Percentiles rank a stretch among this genome's conserved stretches.
Evolutionary conservation across 2,113 vertebrate species (phyloP).

Genomic region (Todiramphus chloris): DNA sequence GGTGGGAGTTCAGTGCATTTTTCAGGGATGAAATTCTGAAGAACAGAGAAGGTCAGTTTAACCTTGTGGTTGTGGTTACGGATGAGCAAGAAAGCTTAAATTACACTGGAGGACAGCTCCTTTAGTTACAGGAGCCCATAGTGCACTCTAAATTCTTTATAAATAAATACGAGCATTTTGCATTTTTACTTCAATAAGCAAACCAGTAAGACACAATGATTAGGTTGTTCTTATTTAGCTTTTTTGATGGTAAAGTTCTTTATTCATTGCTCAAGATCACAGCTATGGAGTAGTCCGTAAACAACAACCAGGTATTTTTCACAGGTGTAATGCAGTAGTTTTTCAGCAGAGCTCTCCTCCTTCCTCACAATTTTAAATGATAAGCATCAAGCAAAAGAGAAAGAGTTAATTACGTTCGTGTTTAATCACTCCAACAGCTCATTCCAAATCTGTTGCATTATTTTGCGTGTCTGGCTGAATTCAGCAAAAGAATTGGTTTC

Average conservation of each 20-base stretch:
- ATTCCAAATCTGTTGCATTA: background rate
- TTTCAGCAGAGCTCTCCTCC: constrained; percentile 4
- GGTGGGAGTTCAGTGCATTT: constrained; percentile 66
- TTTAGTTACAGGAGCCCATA: constrained; percentile 70
- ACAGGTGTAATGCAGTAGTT: background rate
- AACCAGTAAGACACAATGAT: constrained; percentile 49
- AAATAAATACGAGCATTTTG: constrained; percentile 49
- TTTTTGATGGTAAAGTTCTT: constrained; percentile 30
- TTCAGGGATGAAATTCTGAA: constrained; percentile 74
- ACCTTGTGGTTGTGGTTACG: constrained; percentile 74
- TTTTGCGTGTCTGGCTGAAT: background rate
- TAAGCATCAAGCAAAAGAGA: constrained; percentile 21
- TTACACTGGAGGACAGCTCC: constrained; percentile 60
- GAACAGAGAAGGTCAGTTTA: constrained; percentile 73
- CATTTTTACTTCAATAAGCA: constrained; percentile 57
- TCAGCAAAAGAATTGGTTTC: background rate
- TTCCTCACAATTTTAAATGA: constrained; percentile 34
- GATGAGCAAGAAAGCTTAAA: constrained; percentile 72
- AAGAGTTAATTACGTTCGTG: constrained; percentile 50
- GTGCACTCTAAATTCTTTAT: constrained; percentile 35
- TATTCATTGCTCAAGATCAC: background rate
- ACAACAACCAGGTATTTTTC: constrained; percentile 9
- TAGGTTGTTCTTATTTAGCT: constrained; percentile 33
- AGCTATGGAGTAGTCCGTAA: background rate
- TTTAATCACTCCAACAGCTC: constrained; percentile 15